phyloP scores from a whole-genome alignment of 2,113 vertebrate species.

The Noturus placidus region DNA sequence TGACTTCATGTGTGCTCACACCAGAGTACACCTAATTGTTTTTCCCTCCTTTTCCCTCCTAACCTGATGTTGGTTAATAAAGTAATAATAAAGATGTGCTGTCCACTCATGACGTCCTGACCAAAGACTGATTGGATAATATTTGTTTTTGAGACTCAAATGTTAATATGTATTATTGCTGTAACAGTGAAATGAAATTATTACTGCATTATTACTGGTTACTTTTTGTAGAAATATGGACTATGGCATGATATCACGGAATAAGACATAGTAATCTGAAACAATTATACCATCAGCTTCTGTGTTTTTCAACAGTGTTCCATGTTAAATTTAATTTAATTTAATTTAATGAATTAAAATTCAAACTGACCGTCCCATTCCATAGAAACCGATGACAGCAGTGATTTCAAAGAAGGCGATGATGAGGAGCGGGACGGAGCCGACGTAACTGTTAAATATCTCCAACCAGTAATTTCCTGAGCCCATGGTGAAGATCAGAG shows the following conservation, averaged over 20 bases:
- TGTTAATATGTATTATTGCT: too few relatives aligned
- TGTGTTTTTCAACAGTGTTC: not conserved
- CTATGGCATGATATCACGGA: not conserved
- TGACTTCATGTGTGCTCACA: too few relatives aligned
- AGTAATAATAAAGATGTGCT: too few relatives aligned
- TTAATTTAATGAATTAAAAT: not conserved
- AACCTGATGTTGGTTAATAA: too few relatives aligned
- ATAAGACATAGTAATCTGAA: not conserved
- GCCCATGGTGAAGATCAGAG: slow-evolving; percentile 79
- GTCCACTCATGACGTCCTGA: too few relatives aligned
- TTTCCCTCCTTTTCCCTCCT: too few relatives aligned
- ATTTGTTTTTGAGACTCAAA: too few relatives aligned
- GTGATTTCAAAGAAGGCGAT: slow-evolving; percentile 82
- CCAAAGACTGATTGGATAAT: too few relatives aligned
- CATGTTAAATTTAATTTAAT: not conserved
- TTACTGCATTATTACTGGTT: not conserved
- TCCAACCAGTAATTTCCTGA: slow-evolving; percentile 94
- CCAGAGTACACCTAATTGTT: too few relatives aligned
- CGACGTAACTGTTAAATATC: slow-evolving; percentile 82
- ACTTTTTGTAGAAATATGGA: not conserved
- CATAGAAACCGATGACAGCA: slow-evolving; percentile 75
- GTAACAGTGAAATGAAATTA: too few relatives aligned
- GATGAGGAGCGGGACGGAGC: slow-evolving; percentile 80
- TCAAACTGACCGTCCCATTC: slow-evolving; percentile 75
- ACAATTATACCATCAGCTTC: not conserved